phyloP scores from a whole-genome alignment of 1,140 invertebrate species.

The Caenorhabditis tropicalis region DNA sequence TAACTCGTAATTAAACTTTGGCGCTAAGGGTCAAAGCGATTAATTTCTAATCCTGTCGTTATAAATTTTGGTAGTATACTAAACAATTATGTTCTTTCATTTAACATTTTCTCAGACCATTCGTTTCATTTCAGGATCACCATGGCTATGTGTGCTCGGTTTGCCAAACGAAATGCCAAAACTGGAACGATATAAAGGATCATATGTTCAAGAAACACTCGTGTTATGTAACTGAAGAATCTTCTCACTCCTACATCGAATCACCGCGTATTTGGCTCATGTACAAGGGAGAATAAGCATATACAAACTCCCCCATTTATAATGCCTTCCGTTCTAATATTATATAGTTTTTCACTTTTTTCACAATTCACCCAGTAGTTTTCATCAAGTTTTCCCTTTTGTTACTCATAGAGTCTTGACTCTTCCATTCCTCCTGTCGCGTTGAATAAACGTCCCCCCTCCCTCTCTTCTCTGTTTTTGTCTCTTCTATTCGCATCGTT shows the following conservation, averaged over 20 bases:
- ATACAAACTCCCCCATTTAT: neutral
- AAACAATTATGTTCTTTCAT: no score
- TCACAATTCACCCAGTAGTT: neutral
- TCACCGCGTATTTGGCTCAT: conserved; percentile 70
- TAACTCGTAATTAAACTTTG: neutral
- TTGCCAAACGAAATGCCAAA: conserved; percentile 65
- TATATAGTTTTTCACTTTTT: neutral
- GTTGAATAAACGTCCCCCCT: conserved; percentile 27
- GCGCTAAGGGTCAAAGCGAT: no score
- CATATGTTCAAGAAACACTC: conserved; percentile 70
- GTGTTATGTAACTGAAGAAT: conserved; percentile 68
- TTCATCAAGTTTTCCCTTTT: neutral
- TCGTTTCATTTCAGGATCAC: conserved; percentile 69
- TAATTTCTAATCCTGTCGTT: no score
- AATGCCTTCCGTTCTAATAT: neutral
- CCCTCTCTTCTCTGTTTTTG: neutral
- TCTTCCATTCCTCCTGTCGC: neutral
- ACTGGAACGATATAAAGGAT: conserved; percentile 70
- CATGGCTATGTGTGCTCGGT: conserved; percentile 71
- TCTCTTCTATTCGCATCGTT: conserved; percentile 12
- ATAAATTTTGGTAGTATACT: no score
- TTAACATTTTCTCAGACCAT: no score
- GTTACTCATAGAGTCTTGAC: neutral
- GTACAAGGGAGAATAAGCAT: conserved; percentile 69
- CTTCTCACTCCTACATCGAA: conserved; percentile 64